These are phyloP conservation scores for Plotosus lineatus DNA, from an alignment of 2,113 vertebrate genomes.

Conservation along the genomic window DNA sequence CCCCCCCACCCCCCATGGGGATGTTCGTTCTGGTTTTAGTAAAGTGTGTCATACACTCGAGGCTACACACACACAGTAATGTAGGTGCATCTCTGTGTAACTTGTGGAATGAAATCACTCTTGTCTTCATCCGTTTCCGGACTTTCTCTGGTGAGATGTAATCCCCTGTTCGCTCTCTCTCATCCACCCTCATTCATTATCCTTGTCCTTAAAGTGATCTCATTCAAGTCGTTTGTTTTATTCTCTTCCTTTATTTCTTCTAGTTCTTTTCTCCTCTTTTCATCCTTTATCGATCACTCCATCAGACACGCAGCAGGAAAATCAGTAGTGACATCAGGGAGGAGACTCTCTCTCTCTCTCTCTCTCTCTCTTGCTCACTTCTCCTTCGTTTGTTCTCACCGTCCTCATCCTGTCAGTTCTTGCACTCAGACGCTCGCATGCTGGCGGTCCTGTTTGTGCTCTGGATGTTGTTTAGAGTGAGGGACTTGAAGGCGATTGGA, in stretches of 20 bases:
- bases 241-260: constrained; percentile 22
- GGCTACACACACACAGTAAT: neutral
- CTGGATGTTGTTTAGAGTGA: neutral
- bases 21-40: constrained; percentile 9
- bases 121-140: neutral
- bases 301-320: neutral
- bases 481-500: constrained; percentile 1
- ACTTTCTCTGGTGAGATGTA: neutral
- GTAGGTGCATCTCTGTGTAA: neutral
- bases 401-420: constrained; percentile 35
- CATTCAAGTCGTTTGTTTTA: neutral
- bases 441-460: neutral
- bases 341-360: constrained; percentile 33
- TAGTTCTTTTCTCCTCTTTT: neutral
- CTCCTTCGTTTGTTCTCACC: constrained; percentile 1
- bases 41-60: constrained; percentile 12
- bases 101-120: constrained; percentile 2
- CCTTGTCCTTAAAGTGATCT: neutral
- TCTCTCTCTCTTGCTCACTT: constrained; percentile 32
- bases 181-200: neutral
- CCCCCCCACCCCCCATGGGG: neutral
- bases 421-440: constrained; percentile 21
- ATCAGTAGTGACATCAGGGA: constrained; percentile 9
- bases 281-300: constrained; percentile 2
- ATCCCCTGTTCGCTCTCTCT: neutral